Conservation (phyloP, 2,888 invertebrate species). For the Andrena trimmerana region DNA sequence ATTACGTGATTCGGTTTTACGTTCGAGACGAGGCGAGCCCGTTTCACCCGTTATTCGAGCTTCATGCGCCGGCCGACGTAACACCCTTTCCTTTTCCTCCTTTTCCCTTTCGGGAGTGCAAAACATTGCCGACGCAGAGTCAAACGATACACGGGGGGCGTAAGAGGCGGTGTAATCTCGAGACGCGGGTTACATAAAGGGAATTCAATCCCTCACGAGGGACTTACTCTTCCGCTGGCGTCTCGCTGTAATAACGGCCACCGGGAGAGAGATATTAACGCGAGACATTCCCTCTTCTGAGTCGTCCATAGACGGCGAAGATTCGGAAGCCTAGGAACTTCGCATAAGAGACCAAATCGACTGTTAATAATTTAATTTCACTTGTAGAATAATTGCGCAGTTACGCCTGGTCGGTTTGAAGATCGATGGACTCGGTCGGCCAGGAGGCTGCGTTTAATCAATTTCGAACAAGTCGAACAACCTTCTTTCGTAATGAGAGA, state of each 20-base stretch:
- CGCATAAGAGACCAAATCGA: neutral
- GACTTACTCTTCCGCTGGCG: neutral
- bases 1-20: constrained; percentile 38
- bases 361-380: constrained; percentile 2
- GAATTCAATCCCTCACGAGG: neutral
- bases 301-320: neutral
- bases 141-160: constrained; percentile 2
- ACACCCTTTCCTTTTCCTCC: constrained; percentile 15
- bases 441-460: neutral
- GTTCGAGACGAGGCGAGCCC: neutral
- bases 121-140: neutral
- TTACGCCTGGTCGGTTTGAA: neutral
- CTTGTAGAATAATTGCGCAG: neutral
- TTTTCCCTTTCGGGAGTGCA: constrained; percentile 2
- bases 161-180: neutral
- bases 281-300: neutral
- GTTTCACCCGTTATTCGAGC: constrained; percentile 39
- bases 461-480: neutral
- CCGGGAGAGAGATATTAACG: neutral
- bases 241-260: neutral
- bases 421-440: neutral
- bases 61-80: constrained; percentile 19
- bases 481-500: neutral
- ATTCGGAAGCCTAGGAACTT: neutral
- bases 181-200: constrained; percentile 12